Conservation (phyloP, 2,888 invertebrate species). For the Thymelicus sylvestris region DNA sequence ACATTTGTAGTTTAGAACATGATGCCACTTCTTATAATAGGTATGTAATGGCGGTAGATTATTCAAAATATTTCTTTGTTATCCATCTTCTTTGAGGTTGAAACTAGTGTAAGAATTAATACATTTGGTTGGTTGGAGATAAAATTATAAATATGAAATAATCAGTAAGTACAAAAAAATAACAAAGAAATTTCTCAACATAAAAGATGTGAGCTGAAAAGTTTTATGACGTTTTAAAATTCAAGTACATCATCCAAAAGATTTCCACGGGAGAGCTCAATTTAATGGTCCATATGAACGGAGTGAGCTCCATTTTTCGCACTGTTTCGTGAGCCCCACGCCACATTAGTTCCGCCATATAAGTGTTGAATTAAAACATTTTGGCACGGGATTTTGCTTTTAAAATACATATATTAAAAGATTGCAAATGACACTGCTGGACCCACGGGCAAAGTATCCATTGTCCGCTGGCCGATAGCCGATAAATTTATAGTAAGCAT, state of each 20-base stretch:
- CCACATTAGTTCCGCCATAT: conserved; percentile 28
- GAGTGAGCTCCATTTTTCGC: conserved; percentile 38
- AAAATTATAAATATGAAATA: too few relatives aligned
- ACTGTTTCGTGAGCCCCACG: conserved; percentile 37
- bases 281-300: conserved; percentile 34
- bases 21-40: too few relatives aligned
- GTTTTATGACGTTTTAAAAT: conserved; percentile 28
- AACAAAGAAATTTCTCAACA: not conserved
- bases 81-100: too few relatives aligned
- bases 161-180: conserved; percentile 1
- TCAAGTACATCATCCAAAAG: conserved; percentile 42
- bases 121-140: too few relatives aligned
- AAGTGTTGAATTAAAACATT: conserved; percentile 61
- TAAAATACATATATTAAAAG: conserved; percentile 64
- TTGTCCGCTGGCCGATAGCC: conserved; percentile 65
- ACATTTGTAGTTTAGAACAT: too few relatives aligned
- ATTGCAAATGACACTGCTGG: conserved; percentile 55
- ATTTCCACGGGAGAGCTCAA: conserved; percentile 60
- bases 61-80: too few relatives aligned
- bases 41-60: too few relatives aligned
- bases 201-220: conserved; percentile 11
- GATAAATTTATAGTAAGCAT: conserved; percentile 67
- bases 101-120: too few relatives aligned
- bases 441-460: conserved; percentile 58
- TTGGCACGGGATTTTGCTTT: conserved; percentile 59